Base-by-base conservation (phyloP, 2,797 vertebrate species). In the Pampus argenteus region DNA sequence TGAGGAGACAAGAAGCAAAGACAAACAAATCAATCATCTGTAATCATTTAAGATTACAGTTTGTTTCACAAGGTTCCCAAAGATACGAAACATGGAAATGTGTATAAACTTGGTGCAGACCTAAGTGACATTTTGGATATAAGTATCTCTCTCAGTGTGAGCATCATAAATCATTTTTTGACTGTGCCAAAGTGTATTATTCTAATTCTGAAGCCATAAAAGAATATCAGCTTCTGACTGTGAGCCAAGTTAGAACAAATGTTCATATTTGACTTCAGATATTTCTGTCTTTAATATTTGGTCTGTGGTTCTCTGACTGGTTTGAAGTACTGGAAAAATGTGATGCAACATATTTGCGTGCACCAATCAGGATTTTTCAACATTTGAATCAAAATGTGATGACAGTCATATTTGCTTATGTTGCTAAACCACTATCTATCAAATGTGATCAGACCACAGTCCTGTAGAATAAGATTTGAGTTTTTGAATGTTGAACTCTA, bases 11-110 rank as follows among this genome's bases (percentile, higher is more conserved):
- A 55, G 22, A 11, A 61, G 26, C 3, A 69, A 14, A 7, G n/a
- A 66, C 15, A 84, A 82, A 74, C 47, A 84, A 44, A 44, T 51
- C 51, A n/a, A n/a, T n/a, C n/a, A n/a, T n/a, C n/a, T n/a, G n/a
- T n/a, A n/a, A n/a, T n/a, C n/a, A n/a, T n/a, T 76, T 62, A 65
- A 67, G 36, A 78, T 82, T 78, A 42, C 40, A 15, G 10, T 38
- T 18, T 17, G 23, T 45, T 56, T 69, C 31, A 36, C 20, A 26
- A 36, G 5, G 47, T 61, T 76, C 29, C 34, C 48, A 38, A 15
- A 78, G 36, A 58, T 22, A 54, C 48, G 52, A 62, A 15, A 42
- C 9, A 18, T 54, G 10, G 0, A 44, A 63, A 25, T 1, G 14
- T 55, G 3, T 42, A 18, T 31, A 17, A n/a, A 50, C 0, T 28